phyloP scores from a whole-genome alignment of 2,888 invertebrate genomes.

The Antheraea yamamai region DNA sequence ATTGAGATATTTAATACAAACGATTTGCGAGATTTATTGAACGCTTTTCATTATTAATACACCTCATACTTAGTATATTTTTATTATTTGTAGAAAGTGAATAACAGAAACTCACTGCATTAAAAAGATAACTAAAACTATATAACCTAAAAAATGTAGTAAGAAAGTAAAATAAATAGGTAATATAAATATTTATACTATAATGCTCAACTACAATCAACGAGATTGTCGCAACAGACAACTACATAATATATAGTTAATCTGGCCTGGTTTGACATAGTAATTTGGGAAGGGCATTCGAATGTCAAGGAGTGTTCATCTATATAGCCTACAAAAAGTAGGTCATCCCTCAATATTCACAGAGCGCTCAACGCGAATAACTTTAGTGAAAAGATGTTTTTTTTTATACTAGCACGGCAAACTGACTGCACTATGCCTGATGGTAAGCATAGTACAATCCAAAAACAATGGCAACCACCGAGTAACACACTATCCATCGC shows the following conservation, averaged over 20 bases:
- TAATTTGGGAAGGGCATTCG: not conserved
- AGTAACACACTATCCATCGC: too few species aligned
- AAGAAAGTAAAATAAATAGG: not conserved
- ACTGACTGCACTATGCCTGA: too few species aligned
- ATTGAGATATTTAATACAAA: too few species aligned
- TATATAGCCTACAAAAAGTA: not conserved
- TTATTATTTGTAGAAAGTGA: not conserved
- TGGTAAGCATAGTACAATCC: too few species aligned
- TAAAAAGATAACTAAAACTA: too few species aligned
- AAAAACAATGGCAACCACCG: too few species aligned
- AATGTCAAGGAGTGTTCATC: not conserved
- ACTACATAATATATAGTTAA: not conserved
- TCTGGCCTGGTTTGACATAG: not conserved
- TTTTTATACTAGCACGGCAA: too few species aligned
- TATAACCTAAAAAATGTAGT: too few species aligned
- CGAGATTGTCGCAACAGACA: not conserved
- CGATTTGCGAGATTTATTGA: not conserved
- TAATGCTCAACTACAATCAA: not conserved
- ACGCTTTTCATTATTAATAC: not conserved
- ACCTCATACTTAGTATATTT: not conserved
- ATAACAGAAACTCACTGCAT: too few species aligned
- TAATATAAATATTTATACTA: not conserved
- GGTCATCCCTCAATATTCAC: conserved; percentile 1
- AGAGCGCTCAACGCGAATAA: not conserved
- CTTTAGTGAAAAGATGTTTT: not conserved